Evolutionary conservation across 2,888 invertebrate genomes (phyloP).

Genomic region (Baronia brevicornis): DNA sequence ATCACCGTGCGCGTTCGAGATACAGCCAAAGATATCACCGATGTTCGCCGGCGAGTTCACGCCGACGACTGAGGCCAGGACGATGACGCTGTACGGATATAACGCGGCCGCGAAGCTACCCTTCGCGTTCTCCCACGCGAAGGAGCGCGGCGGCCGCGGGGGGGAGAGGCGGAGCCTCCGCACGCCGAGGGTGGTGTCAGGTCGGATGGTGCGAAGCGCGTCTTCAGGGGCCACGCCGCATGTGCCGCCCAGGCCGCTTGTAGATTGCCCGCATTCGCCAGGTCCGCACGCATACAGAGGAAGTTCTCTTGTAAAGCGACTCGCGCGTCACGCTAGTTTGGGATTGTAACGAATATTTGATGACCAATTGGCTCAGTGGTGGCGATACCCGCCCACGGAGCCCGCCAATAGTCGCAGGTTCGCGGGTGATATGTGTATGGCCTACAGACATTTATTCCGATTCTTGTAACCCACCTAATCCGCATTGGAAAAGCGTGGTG

Average conservation of each 20-base stretch:
- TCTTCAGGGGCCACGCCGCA: constrained; percentile 66
- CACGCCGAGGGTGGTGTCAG: constrained; percentile 45
- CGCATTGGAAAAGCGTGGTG: too few species aligned
- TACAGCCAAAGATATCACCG: constrained; percentile 68
- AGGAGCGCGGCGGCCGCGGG: constrained; percentile 29
- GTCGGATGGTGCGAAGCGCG: constrained; percentile 73
- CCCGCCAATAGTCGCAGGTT: too few species aligned
- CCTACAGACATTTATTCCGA: too few species aligned
- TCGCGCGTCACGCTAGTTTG: too few species aligned
- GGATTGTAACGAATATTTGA: too few species aligned
- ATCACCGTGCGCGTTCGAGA: constrained; percentile 45
- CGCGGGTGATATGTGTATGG: too few species aligned
- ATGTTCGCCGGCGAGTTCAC: constrained; percentile 51
- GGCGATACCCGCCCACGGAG: too few species aligned
- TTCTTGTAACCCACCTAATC: too few species aligned
- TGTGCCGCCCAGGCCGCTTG: constrained; percentile 51
- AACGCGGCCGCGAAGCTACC: constrained; percentile 68
- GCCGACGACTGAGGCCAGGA: constrained; percentile 53
- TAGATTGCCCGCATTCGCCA: constrained; percentile 54
- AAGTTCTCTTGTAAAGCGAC: constrained; percentile 1
- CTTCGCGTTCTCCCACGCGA: constrained; percentile 65
- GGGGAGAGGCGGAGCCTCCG: constrained; percentile 44
- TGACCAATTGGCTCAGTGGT: too few species aligned
- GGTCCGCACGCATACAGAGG: constrained; percentile 43
- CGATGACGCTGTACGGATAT: constrained; percentile 71